phyloP scores from a whole-genome alignment of 1,140 invertebrate genomes.

The Elymnias hypermnestra region DNA sequence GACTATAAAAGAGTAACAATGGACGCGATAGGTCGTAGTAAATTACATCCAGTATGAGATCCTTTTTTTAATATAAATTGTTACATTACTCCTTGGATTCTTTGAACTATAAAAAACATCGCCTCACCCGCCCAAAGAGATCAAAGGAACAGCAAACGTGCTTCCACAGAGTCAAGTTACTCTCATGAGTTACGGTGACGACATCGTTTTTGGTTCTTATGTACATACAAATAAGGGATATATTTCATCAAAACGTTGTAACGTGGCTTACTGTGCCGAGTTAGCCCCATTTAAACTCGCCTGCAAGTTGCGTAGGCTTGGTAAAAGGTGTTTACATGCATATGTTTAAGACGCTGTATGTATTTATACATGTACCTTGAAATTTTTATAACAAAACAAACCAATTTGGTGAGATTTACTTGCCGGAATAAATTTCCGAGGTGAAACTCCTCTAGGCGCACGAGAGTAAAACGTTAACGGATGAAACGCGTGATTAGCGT shows the following conservation, averaged over 20 bases:
- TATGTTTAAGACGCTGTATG: neutral
- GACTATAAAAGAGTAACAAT: no score
- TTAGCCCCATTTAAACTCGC: conserved; percentile 21
- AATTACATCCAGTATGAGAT: no score
- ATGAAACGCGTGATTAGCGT: no score
- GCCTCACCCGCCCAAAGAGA: conserved; percentile 23
- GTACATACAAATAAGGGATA: conserved; percentile 2
- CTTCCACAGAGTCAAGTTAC: conserved; percentile 28
- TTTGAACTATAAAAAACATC: conserved; percentile 25
- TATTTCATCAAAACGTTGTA: neutral
- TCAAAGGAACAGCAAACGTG: conserved; percentile 37
- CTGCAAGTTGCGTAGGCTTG: conserved; percentile 20
- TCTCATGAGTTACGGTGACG: conserved; percentile 3
- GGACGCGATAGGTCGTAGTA: no score
- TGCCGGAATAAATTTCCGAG: no score
- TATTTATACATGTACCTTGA: neutral
- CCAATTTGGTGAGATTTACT: no score
- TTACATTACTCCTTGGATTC: conserved; percentile 12
- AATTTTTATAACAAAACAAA: no score
- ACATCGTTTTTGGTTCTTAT: no score
- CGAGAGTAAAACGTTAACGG: no score
- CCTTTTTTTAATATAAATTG: no score
- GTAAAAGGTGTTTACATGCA: conserved; percentile 20
- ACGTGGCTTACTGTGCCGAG: conserved; percentile 13
- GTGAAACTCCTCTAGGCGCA: no score